Evolutionary conservation across 1,140 invertebrate genomes (phyloP), one percentile per base, ranked within the genome.

Genomic region (Achatina immaculata): DNA sequence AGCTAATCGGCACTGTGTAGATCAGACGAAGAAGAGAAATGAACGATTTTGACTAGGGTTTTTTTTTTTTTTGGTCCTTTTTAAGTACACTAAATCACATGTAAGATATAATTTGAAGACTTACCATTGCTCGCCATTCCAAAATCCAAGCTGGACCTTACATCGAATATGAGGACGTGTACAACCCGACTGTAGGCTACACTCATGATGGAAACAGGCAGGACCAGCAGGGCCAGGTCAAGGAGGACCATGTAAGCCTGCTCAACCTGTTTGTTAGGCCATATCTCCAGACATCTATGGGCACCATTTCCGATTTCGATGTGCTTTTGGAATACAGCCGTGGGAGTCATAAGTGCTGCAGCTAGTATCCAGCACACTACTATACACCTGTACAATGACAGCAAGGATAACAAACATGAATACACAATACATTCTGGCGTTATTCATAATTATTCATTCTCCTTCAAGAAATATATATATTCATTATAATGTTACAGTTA

Each of bases 271-370:
- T 3, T 0, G 68, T 80, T 55, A 6, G 85, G 85, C 89, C 90
- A 91, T 9, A 82, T 82, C 79, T 91, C 91, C 0, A 85, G 82
- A 71, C 91, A 91, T 21, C 79, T 83, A 55, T 86, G 83, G 73
- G 82, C 84, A 0, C 84, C 89, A 34, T 51, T 69, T 19, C 21
- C 90, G 79, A 94, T 93, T 0, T 92, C 92, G 74, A 94, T 92
- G 34, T 95, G 90, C 3, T 93, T 92, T 21, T 87, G 88, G 72
- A 83, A 86, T 14, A 94, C 90, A 3, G 95, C 92, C 55, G 95
- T 95, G 0, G 95, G 95, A 6, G 93, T 91, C 88, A 95, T 87
- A n/a, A 88, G 75, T 58, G 86, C 72, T 0, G 81, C 43, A 11
- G 88, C 83, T 21, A 88, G 40, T 4, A 84, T 21, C 89, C 89